Evolutionary conservation across 2,888 invertebrate species (phyloP), one percentile per base, ranked within the genome.

Genomic region (Leuctra nigra): DNA sequence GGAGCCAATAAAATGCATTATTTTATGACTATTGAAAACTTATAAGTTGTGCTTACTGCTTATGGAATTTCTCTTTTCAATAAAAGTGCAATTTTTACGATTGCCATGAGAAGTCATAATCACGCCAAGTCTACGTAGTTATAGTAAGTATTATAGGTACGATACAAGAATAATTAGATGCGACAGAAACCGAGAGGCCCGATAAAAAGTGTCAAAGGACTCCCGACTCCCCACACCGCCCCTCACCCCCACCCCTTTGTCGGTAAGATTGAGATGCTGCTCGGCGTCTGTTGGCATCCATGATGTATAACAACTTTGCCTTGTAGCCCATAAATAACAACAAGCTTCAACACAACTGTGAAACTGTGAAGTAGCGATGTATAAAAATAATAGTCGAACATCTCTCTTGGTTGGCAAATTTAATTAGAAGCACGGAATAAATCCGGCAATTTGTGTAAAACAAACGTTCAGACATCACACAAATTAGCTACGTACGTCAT

Each of bases 321-420:
- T 2, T 23, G 33, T 20, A 50, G 50, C n/a, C 50, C 50, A 50
- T 50, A 50, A 50, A 50, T 50, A 50, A 50, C 50, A 50, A 33
- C 35, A 33, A 33, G 22, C 50, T 7, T 50, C 50, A 50, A 50
- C 50, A 20, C 50, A 33, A 35, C 20, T 50, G 50, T 50, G 33
- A 22, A 13, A 16, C 35, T 14, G 35, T 33, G 35, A 35, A 18
- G 35, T 20, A 33, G 50, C 50, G 50, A 50, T 50, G 20, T 50
- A 50, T 50, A 33, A 50, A 50, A 50, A 50, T 50, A 50, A 50
- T 50, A 50, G 50, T 2, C 50, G n/a, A 2, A 50, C 33, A 50
- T 20, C 33, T 50, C 35, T 16, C n/a, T 33, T 29, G 35, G 33
- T 22, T 50, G 50, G 50, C 50, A 50, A 50, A 50, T 50, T 50